A percentile compares a stretch with the other conserved stretches of the same genome.
Evolutionary conservation across 2,113 vertebrate species (phyloP).

Genomic region (Toxotes jaculatrix): DNA sequence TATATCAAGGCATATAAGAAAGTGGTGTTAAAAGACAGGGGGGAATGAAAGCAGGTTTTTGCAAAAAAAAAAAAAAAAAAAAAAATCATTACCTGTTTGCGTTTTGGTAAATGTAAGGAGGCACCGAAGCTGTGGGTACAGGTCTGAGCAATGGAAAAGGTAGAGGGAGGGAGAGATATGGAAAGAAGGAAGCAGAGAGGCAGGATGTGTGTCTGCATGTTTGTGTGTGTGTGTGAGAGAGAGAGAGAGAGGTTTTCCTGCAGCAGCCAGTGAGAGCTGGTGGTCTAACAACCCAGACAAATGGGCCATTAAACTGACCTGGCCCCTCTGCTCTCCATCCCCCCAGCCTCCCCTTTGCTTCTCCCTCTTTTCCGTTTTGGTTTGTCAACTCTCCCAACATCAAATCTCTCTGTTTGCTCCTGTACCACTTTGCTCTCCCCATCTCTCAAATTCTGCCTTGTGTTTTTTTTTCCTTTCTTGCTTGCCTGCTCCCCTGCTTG

Average conservation of each 20-base stretch:
- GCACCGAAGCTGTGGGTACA: slow-evolving; percentile 4
- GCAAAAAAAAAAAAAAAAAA: neutral
- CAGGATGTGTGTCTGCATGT: slow-evolving; percentile 36
- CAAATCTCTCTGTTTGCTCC: slow-evolving; percentile 12
- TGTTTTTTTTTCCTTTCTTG: neutral
- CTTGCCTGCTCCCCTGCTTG: slow-evolving; percentile 4
- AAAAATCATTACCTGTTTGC: neutral
- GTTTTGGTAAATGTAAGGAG: slow-evolving; percentile 16
- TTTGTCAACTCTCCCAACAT: slow-evolving; percentile 37
- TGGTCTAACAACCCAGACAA: slow-evolving; percentile 74
- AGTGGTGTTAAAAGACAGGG: neutral
- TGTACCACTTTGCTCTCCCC: neutral
- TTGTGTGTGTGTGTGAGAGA: slow-evolving; percentile 27
- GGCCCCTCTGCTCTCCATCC: slow-evolving; percentile 51
- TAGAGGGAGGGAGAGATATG: slow-evolving; percentile 58
- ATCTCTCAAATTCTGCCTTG: neutral
- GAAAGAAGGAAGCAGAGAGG: slow-evolving; percentile 47
- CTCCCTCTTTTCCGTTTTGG: slow-evolving; percentile 27
- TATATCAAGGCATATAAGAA: neutral
- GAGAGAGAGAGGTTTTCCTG: slow-evolving; percentile 44
- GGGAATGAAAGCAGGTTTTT: neutral
- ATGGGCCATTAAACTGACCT: slow-evolving; percentile 73
- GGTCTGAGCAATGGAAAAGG: slow-evolving; percentile 57
- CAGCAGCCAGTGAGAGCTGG: slow-evolving; percentile 67
- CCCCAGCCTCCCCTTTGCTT: slow-evolving; percentile 26